Percentiles rank a stretch among this genome's conserved stretches.
Conservation (phyloP, 2,113 vertebrate genomes). For the Cyprinodon tularosa region DNA sequence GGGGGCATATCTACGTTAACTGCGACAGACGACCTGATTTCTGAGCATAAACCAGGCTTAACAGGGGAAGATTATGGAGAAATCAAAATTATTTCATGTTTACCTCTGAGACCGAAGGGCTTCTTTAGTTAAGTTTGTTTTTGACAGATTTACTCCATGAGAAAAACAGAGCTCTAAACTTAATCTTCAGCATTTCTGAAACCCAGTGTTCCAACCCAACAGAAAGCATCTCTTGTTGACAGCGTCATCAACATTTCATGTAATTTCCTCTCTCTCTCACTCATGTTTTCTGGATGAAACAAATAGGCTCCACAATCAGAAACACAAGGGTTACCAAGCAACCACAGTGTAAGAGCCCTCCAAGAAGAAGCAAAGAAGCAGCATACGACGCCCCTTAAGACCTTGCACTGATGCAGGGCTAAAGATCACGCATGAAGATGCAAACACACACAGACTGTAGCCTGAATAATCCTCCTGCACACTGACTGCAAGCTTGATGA, state of each 20-base stretch:
- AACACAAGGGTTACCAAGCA: conserved; percentile 60
- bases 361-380: conserved; percentile 59
- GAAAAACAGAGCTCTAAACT: background rate
- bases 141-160: background rate
- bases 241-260: conserved; percentile 65
- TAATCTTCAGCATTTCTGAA: conserved; percentile 12
- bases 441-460: background rate
- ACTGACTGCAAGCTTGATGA: background rate
- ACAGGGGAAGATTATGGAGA: too few species aligned
- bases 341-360: conserved; percentile 48
- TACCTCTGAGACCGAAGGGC: background rate
- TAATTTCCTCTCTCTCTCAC: conserved; percentile 34
- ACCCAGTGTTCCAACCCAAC: conserved; percentile 25
- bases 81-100: background rate
- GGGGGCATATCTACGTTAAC: too few species aligned
- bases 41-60: too few species aligned
- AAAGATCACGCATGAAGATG: conserved; percentile 24
- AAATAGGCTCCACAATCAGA: conserved; percentile 44
- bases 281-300: conserved; percentile 34
- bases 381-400: conserved; percentile 63
- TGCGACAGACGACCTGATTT: too few species aligned
- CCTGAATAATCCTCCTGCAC: background rate
- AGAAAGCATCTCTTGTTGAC: conserved; percentile 48
- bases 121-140: background rate
- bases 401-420: conserved; percentile 52